Base-by-base conservation (phyloP, 2,797 vertebrate genomes). In the Loriculus beryllinus region DNA sequence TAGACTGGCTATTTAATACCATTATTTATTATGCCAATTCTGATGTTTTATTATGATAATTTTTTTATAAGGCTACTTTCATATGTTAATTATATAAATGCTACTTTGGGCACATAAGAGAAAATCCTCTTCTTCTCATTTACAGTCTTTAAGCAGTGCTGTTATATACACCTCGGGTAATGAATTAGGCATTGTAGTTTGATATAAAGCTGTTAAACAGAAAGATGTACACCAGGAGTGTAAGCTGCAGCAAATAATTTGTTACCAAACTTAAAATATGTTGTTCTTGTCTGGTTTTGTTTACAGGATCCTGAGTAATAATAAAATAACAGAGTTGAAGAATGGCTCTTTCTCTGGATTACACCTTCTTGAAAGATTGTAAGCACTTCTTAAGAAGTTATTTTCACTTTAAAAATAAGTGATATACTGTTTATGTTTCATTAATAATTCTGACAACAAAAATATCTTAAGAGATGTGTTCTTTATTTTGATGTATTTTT, bases 231-330 rank as follows among this genome's bases (percentile, higher is more conserved):
- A 40, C 40, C 13, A 39, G n/a, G 74, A 31, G 8, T 63, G 8
- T 57, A 77, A 85, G 42, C 33, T 84, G 57, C 26, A 69, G 48
- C 35, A 87, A 64, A 57, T 76, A 20, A 39, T 6, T 11, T 68
- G 28, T 88, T 80, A 35, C 29, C 20, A 79, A 39, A 71, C 12
- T 29, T 64, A 23, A 12, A 65, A 79, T 65, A n/a, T 11, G 17
- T 63, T 90, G 14, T 68, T 93, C 33, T 94, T 70, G 40, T 57
- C 89, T 78, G 85, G 29, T 97, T 93, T 91, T 89, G 12, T 97
- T 97, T 93, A 74, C 98, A 99, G 99, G 97, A 99, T 99, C 97
- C 96, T 99, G 92, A 99, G 98, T 98, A 99, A 98, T 97, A 99
- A 99, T 96, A 99, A 99, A 98, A 99, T 99, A 97, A 98, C 98